These are phyloP conservation scores for Mormyrus lacerda DNA, from an alignment of 2,113 vertebrate genomes.

Conservation along the genomic window DNA sequence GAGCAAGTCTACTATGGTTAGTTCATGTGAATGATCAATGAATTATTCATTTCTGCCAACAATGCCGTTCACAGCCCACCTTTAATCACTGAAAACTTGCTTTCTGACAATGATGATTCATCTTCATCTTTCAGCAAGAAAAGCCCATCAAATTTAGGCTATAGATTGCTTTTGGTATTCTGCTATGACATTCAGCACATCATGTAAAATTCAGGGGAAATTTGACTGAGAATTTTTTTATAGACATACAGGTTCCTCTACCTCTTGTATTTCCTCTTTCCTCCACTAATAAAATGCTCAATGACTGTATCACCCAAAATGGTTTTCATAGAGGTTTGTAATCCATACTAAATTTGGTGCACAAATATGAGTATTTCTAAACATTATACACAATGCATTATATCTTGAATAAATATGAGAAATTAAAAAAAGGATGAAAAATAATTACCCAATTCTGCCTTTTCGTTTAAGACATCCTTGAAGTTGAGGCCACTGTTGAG, in stretches of 20 bases:
- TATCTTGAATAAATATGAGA: neutral
- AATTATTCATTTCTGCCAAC: slow-evolving; percentile 59
- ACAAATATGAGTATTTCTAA: neutral
- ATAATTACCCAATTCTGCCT: slow-evolving; percentile 75
- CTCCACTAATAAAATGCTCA: neutral
- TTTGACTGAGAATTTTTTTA: slow-evolving; percentile 50
- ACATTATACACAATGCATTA: neutral
- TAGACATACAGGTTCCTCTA: neutral
- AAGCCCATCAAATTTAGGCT: slow-evolving; percentile 53
- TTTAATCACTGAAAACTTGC: slow-evolving; percentile 45
- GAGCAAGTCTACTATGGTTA: slow-evolving; percentile 21
- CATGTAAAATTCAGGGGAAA: slow-evolving; percentile 63
- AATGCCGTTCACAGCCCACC: slow-evolving; percentile 51
- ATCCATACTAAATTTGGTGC: neutral
- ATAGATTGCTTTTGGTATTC: slow-evolving; percentile 60
- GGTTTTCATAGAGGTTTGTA: neutral
- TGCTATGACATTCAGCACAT: slow-evolving; percentile 71
- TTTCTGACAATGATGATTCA: slow-evolving; percentile 52
- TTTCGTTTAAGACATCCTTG: slow-evolving; percentile 82
- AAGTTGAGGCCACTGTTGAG: slow-evolving; percentile 83
- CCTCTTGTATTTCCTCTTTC: neutral
- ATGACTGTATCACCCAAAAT: neutral
- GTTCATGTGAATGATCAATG: slow-evolving; percentile 54
- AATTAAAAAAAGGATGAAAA: neutral
- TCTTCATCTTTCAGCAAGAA: slow-evolving; percentile 50